Evolutionary conservation across 2,888 invertebrate genomes (phyloP), one percentile per base, ranked within the genome.

Genomic region (Onthophagus sagittarius): DNA sequence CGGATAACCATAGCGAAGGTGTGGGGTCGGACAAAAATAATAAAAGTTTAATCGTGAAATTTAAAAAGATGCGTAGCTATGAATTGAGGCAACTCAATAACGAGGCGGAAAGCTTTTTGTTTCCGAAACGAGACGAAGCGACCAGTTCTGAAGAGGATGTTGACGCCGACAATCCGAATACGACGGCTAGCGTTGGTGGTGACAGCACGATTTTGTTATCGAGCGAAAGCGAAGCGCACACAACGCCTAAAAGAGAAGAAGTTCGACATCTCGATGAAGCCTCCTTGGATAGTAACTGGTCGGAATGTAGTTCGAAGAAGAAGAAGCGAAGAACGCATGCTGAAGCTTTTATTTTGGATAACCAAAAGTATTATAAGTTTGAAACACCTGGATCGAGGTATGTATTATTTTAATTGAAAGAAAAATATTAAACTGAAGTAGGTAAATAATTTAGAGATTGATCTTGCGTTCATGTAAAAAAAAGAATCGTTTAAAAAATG

Each of bases 61-160:
- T 94, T 79, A 90, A 91, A 71, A 92, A 93, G 76, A 90, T 94
- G 14, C 87, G 94, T 3, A 89, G 90, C 70, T 91, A 93, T 0
- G 94, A 94, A 83, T 81, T 95, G 70, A 90, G 91, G 0, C 89
- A 92, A 70, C 84, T 95, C 69, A 94, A 94, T 80, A 93, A 94
- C 79, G 95, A 95, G 83, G 95, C 95, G 0, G 94, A 94, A 80
- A 94, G 93, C 79, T 95, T 95, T 82, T 91, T 95, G 90, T 95
- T 95, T 81, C 92, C 94, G 0, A 91, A 89, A 78, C 88, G 90
- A 63, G 90, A 91, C 14, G 90, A 90, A 73, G 3, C 23, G 3
- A 87, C 87, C 0, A 87, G 86, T 73, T 88, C 88, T 15, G 87
- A 87, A 0, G 88, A 88, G 3, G 85, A 86, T 7, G 90, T 90